These are phyloP conservation scores for Contarinia nasturtii DNA, from an alignment of 1,140 invertebrate genomes.

Conservation along the genomic window DNA sequence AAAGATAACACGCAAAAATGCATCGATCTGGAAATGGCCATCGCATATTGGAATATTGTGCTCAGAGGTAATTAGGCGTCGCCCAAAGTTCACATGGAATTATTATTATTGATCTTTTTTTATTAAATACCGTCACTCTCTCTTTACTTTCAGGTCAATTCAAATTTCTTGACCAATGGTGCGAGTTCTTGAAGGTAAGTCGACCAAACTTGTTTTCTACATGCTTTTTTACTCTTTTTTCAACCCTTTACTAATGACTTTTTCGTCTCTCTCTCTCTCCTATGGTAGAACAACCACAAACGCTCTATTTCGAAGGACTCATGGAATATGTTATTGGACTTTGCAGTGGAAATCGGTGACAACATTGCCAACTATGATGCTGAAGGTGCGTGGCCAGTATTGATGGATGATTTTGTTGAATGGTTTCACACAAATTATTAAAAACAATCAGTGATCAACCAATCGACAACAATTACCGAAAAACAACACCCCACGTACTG, in stretches of 20 bases:
- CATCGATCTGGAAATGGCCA: conserved; percentile 90
- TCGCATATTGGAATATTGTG: conserved; percentile 99
- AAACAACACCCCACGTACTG: neutral
- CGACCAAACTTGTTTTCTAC: too few species aligned
- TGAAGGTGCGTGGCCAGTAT: conserved; percentile 95
- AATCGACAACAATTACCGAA: neutral
- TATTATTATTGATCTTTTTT: conserved; percentile 7
- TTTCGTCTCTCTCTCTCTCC: too few species aligned
- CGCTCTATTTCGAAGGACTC: conserved; percentile 95
- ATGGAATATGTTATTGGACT: conserved; percentile 93
- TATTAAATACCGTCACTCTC: too few species aligned
- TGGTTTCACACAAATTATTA: conserved; percentile 40
- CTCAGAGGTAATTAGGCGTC: conserved; percentile 39
- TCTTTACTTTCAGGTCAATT: conserved; percentile 25
- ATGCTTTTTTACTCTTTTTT: too few species aligned
- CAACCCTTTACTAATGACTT: too few species aligned
- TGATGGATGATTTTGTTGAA: conserved; percentile 98
- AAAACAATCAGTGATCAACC: neutral
- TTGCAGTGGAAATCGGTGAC: conserved; percentile 85
- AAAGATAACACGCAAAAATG: conserved; percentile 94
- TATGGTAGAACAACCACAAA: conserved; percentile 88
- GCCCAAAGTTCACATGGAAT: too few species aligned
- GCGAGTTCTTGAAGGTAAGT: conserved; percentile 78
- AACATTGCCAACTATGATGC: conserved; percentile 96
- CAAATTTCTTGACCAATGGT: conserved; percentile 88